Base-by-base conservation (phyloP, 2,888 invertebrate species). In the Boloria euphrosyne region DNA sequence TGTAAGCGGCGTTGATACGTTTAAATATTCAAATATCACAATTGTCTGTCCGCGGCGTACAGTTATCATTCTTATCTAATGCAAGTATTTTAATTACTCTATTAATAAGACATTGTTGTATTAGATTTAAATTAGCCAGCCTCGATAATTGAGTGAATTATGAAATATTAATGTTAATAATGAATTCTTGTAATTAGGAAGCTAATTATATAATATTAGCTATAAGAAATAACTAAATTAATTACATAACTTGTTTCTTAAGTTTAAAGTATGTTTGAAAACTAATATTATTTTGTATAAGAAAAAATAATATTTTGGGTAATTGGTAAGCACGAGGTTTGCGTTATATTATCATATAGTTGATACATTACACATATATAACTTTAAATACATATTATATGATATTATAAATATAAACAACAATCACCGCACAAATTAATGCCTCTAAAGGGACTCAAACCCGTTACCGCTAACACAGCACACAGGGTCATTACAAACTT, bases 1-100 rank as follows among this genome's bases (percentile, higher is more conserved):
- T 77, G 75, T 79, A 72, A 67, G 69, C 72, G 73, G 72, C 74
- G 73, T 73, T 74, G 72, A 73, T 67, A 70, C 61, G 70, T 60
- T 52, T 62, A 71, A 72, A 70, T 68, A 72, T 70, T 74, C 71
- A 59, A 59, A 59, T 50, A 18, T 16, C 49, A 7, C 54, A 18
- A 17, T 49, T 59, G 59, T 59, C 47, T 7, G 10, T 17, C 31
- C 47, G 59, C 4, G 13, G 47, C 31, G 31, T 59, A 59, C 17
- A 14, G 7, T 59, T 47, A 16, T 49, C 31, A 18, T 43, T 49
- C 27, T 49, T 31, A 31, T 59, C 13, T n/a, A 6, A 14, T 49
- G 27, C 52, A 44, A 60, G 62, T 62, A 62, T 65, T 67, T 62
- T 53, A 52, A 62, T 65, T 49, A 57, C 52, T 67, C n/a, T 27